These are phyloP conservation scores for Austrofundulus limnaeus DNA, from an alignment of 2,113 vertebrate genomes.

Conservation along the genomic window DNA sequence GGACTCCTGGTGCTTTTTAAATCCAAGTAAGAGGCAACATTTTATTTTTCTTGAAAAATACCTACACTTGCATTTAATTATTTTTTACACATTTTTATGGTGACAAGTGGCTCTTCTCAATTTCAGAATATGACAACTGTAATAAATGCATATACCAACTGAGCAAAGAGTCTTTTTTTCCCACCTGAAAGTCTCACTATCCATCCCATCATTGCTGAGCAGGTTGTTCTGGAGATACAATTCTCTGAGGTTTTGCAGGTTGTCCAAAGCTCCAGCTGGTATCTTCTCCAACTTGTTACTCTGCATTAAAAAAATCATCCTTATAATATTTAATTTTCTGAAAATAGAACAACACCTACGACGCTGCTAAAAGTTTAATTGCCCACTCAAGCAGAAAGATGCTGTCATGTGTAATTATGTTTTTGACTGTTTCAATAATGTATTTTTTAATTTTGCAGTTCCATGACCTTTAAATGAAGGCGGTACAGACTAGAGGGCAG, in stretches of 20 bases:
- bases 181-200: constrained; percentile 95
- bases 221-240: constrained; percentile 95
- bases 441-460: neutral
- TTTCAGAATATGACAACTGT: no score
- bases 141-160: no score
- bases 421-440: neutral
- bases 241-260: constrained; percentile 86
- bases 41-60: no score
- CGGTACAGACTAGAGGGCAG: constrained; percentile 88
- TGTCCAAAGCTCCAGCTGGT: constrained; percentile 87
- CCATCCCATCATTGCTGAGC: constrained; percentile 90
- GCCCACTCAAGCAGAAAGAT: neutral
- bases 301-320: constrained; percentile 64
- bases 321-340: neutral
- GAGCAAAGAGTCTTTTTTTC: neutral
- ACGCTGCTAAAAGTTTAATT: neutral
- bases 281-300: constrained; percentile 96
- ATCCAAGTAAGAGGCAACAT: no score
- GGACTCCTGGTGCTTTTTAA: no score
- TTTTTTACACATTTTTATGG: no score
- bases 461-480: constrained; percentile 90
- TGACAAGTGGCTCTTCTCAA: no score
- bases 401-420: neutral
- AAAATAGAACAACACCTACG: neutral
- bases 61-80: no score